A percentile compares a stretch with the other conserved stretches of the same genome.
These are phyloP conservation scores for Myiopsitta monachus DNA, from an alignment of 2,113 vertebrate genomes.

Conservation along the genomic window DNA sequence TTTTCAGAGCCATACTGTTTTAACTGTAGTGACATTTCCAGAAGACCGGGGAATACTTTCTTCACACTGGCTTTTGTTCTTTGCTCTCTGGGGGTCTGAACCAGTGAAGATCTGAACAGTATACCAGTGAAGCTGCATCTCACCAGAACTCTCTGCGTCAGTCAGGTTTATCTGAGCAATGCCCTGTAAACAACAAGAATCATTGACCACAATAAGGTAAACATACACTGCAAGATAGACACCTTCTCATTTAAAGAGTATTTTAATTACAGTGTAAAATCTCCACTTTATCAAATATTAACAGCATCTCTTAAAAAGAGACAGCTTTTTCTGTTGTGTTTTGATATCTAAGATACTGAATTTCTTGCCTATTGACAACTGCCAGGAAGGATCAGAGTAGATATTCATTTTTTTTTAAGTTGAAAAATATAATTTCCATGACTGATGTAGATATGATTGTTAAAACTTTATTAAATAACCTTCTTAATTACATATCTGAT, in stretches of 20 bases:
- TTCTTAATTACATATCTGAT: not conserved
- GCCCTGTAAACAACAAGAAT: constrained; percentile 76
- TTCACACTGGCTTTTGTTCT: constrained; percentile 64
- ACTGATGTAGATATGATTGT: not conserved
- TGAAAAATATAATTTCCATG: not conserved
- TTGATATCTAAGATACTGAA: not conserved
- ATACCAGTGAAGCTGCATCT: constrained; percentile 92
- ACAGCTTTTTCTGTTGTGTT: not conserved
- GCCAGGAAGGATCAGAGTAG: not conserved
- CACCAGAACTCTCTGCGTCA: constrained; percentile 78
- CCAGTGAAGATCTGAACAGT: constrained; percentile 82
- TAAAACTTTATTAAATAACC: not conserved
- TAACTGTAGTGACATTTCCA: constrained; percentile 61
- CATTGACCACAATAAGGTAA: not conserved
- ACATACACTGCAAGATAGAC: not conserved
- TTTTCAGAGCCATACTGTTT: constrained; percentile 69
- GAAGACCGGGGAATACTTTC: constrained; percentile 48
- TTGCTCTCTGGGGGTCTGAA: constrained; percentile 67
- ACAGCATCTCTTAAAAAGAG: not conserved
- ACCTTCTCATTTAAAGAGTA: not conserved
- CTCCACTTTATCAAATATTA: not conserved
- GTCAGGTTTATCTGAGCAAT: constrained; percentile 86
- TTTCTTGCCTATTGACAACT: not conserved
- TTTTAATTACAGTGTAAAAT: not conserved
- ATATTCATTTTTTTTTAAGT: not conserved